phyloP scores from a whole-genome alignment of 2,888 invertebrate genomes.

The Lumbricus terrestris region DNA sequence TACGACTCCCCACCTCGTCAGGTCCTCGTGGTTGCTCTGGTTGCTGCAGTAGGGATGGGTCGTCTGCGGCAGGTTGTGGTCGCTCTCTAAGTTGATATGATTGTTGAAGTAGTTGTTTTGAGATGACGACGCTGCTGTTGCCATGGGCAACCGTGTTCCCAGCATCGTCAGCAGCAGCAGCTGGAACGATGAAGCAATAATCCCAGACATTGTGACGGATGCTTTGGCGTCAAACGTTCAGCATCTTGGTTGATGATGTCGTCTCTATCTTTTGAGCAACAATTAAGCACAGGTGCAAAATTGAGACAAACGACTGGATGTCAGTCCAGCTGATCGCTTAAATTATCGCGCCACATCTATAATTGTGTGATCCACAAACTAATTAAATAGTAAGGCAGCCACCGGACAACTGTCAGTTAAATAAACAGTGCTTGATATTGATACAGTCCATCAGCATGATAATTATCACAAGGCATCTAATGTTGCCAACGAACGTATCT shows the following conservation, averaged over 20 bases:
- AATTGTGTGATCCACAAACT: background rate
- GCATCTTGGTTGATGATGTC: background rate
- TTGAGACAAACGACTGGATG: background rate
- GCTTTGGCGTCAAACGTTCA: background rate
- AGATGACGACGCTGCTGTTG: background rate
- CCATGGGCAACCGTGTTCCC: background rate
- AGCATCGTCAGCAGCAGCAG: background rate
- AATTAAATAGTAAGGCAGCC: background rate
- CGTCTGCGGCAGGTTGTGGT: background rate
- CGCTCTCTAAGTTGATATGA: too few relatives aligned
- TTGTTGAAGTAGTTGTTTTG: background rate
- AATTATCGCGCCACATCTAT: background rate
- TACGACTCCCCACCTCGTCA: background rate
- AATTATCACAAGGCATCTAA: too few relatives aligned
- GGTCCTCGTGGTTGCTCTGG: conserved; percentile 17
- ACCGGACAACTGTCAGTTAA: background rate
- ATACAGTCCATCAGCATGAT: background rate
- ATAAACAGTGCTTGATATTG: background rate
- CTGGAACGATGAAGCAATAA: background rate
- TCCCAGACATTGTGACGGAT: background rate
- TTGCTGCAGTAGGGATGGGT: background rate
- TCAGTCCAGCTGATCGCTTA: background rate
- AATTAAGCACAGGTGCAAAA: background rate
- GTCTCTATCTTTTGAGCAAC: background rate
- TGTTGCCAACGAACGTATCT: background rate